Base-by-base conservation (phyloP, 1,140 invertebrate genomes). In the Trissolcus basalis region DNA sequence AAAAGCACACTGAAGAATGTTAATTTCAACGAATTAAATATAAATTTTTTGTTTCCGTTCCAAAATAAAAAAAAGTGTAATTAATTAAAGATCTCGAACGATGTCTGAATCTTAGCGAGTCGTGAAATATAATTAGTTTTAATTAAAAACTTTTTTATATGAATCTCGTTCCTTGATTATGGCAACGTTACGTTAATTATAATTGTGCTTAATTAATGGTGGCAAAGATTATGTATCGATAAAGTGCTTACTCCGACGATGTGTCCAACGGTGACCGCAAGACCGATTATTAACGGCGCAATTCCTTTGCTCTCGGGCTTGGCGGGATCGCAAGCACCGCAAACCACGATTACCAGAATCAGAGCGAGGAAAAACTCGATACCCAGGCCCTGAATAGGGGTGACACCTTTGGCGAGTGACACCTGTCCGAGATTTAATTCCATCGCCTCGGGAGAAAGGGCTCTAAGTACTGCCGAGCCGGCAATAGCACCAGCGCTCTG, bases 301-400 rank as follows among this genome's bases (percentile, higher is more conserved):
- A 95, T 93, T 15, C 93, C 92, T 75, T 94, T 94, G 45, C 94
- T 91, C 81, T 96, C 94, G 0, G 90, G 90, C 71, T 92, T 92
- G 80, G 90, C 89, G 11, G 87, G 88, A 82, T 97, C 95, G 70
- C 92, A 93, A 47, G 95, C 96, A 15, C 95, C 96, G 84, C 95
- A 97, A 5, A 98, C 94, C 0, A 95, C 94, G 19, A 98, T 89
- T 0, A 98, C 93, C 48, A 98, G 90, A 4, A 97, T 90, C 80
- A 98, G 94, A 11, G 96, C 96, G 39, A 97, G 91, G 88, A 98
- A 93, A 84, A 97, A 94, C 86, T 98, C 97, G 54, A 97, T 91
- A 16, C 94, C 95, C 78, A 98, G 90, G 1, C 93, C 97, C 89
- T 98, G 95, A 15, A 91, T 88, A 1, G 90, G 86, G 0, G 90